Base-by-base conservation (phyloP, 2,113 vertebrate genomes). In the Murina feae region DNA sequence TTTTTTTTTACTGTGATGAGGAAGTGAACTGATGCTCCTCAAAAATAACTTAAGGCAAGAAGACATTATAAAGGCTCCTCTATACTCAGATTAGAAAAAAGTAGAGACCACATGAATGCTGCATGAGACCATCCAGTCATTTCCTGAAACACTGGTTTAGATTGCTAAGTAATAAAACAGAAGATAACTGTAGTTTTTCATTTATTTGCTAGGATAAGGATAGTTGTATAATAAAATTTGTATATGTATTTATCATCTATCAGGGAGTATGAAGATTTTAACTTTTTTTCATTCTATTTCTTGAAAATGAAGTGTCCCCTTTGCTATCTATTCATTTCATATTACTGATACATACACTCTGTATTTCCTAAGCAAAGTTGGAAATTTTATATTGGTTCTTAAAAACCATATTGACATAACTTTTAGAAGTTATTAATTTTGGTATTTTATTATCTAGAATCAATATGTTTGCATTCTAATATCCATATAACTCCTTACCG, bases 41-140 rank as follows among this genome's bases (percentile, higher is more conserved):
- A 93, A 92, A 95, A 68, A 95, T 97, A 91, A 85, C 85, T 69
- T 60, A 9, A 69, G 81, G 92, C 90, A 76, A 92, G 58, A 95
- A 95, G 37, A 87, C 71, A 82, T 94, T 92, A 96, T 89, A 96
- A 92, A 76, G 89, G 68, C 7, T 94, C 74, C 86, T 91, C 81
- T 84, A 44, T 66, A 95, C 88, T 92, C 60, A 60, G 55, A 30
- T 17, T 5, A 84, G 63, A 95, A 96, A 91, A 93, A 95, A 78
- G 42, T 3, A 13, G 14, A 81, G 1, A 55, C 72, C 91, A 42
- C 91, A 49, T 16, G 75, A 83, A 21, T 23, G 13, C 4, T 97
- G 83, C 13, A 8, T 0, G 68, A 69, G 4, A 44, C 8, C 47
- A 0, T 0, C 17, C 9, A n/a, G 94, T 58, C 4, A 10, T 72